Evolutionary conservation across 1,140 invertebrate genomes (phyloP), one percentile per base, ranked within the genome.

Genomic region (Penaeus vannamei): DNA sequence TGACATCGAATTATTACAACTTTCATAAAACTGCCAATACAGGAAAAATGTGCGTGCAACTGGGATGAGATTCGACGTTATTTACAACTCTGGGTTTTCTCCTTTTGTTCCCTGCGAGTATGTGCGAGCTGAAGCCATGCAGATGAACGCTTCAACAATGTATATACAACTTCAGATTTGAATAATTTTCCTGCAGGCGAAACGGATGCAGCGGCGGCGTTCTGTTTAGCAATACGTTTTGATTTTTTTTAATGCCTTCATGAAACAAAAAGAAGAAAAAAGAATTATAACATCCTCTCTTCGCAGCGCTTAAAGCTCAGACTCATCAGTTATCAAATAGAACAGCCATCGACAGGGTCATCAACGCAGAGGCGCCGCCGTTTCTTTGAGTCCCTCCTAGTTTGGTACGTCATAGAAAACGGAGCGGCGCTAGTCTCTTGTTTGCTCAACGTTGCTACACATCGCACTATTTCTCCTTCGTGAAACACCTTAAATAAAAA

Each of bases 21-120:
- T 83, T 83, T 83, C 81, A 83, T 83, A 83, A 83, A 83, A 83
- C 59, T 83, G 81, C 62, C 81, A 83, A 83, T 83, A 83, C 81
- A 53, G 53, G 42, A 81, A 59, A 81, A 46, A 59, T 81, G 79
- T 81, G 79, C 60, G 53, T 59, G 59, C n/a, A 62, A 60, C 59
- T 26, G 36, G 32, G 23, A 61, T 61, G 80, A 60, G 81, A 61
- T 36, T 83, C 60, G 64, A 83, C 81, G 36, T 61, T 59, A 62
- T 62, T 32, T 32, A 83, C 23, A 61, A 32, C 62, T n/a, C 36
- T 26, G 62, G 62, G 32, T 23, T 82, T 82, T 83, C 60, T 61
- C 22, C 23, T 32, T 60, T 83, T 53, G 53, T 53, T 53, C 53
- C 81, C 81, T 83, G 53, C 79, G 8, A 26, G 79, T 26, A 36